These are phyloP conservation scores for Bibio marci DNA, from an alignment of 2,888 invertebrate species.

Conservation along the genomic window DNA sequence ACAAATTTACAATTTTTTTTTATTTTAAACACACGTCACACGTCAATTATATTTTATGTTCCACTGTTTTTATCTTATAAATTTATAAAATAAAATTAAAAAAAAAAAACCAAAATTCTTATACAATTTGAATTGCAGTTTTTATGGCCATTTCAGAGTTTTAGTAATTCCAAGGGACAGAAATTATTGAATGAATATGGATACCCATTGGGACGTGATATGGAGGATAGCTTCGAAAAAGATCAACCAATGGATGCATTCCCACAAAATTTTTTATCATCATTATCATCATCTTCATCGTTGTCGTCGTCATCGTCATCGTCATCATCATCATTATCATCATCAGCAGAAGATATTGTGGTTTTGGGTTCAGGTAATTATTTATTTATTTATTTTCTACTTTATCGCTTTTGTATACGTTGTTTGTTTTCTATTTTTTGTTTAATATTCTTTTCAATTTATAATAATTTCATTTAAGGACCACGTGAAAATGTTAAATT, in stretches of 20 bases:
- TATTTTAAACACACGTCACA: no score
- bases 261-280: constrained; percentile 19
- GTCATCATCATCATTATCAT: constrained; percentile 21
- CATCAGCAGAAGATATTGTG: constrained; percentile 18
- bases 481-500: constrained; percentile 38
- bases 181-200: constrained; percentile 38
- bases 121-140: constrained; percentile 33
- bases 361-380: constrained; percentile 13
- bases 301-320: constrained; percentile 14
- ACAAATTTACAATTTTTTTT: no score
- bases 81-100: no score
- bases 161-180: constrained; percentile 52
- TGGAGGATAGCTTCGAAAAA: constrained; percentile 21
- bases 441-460: no score
- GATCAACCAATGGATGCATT: constrained; percentile 20
- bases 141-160: constrained; percentile 68
- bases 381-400: not conserved
- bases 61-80: no score
- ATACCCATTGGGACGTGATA: constrained; percentile 24
- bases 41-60: no score
- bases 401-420: not conserved
- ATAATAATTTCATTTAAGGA: constrained; percentile 9
- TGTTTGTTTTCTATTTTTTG: constrained; percentile 12
- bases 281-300: constrained; percentile 26
- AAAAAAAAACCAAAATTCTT: no score